Conservation (phyloP, 2,797 vertebrate genomes). For the Danio aesculapii region DNA sequence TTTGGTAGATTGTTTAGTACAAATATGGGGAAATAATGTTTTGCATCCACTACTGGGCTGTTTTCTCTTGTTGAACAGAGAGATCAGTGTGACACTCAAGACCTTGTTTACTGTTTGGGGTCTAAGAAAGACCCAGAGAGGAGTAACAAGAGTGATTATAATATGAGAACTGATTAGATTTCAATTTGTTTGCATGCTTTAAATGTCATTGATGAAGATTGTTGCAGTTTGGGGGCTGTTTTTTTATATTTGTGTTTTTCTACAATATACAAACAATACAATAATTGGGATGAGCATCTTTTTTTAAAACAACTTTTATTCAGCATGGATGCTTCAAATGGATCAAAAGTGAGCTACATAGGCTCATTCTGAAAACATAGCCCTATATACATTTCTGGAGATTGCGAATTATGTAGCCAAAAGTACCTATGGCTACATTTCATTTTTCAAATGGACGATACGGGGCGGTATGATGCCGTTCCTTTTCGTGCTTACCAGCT, state of each 20-base stretch:
- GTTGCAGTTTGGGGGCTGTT: background rate
- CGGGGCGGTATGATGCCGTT: too few relatives aligned
- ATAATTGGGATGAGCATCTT: background rate
- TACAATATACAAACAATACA: background rate
- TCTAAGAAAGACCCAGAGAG: background rate
- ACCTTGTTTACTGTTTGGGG: constrained; percentile 14
- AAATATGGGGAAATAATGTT: constrained; percentile 54
- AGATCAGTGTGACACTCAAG: constrained; percentile 19
- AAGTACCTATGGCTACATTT: too few relatives aligned
- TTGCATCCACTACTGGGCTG: constrained; percentile 26
- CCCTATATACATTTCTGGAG: too few relatives aligned
- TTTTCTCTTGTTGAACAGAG: constrained; percentile 36
- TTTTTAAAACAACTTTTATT: background rate
- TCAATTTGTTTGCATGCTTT: background rate
- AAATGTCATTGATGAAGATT: background rate
- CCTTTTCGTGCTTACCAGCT: too few relatives aligned
- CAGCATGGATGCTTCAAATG: background rate
- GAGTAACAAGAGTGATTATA: background rate
- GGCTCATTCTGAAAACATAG: too few relatives aligned
- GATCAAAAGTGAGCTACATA: too few relatives aligned
- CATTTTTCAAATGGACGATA: too few relatives aligned
- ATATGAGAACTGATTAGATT: background rate
- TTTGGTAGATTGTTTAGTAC: constrained; percentile 61
- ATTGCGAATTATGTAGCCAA: too few relatives aligned
- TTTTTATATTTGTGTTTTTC: background rate